These are phyloP conservation scores for Rhinogobio ventralis DNA, from an alignment of 2,797 vertebrate species.

Conservation along the genomic window DNA sequence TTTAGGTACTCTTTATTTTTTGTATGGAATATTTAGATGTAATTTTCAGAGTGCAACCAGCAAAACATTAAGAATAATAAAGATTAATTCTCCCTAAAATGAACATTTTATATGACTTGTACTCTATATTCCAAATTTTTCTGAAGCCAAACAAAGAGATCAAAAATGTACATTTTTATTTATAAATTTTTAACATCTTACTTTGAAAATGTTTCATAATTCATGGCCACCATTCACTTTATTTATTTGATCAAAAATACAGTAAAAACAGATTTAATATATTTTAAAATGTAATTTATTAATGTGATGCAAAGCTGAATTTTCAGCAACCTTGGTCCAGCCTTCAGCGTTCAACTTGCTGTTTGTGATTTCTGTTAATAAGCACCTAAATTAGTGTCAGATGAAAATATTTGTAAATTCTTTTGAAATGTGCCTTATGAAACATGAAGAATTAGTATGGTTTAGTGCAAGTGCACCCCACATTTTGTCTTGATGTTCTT, in stretches of 20 bases:
- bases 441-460: background rate
- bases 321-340: background rate
- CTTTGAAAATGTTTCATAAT: background rate
- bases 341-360: background rate
- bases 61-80: background rate
- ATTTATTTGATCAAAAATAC: background rate
- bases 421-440: background rate
- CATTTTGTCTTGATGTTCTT: slow-evolving; percentile 21
- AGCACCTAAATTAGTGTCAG: background rate
- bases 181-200: background rate
- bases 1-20: no score
- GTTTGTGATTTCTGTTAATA: background rate
- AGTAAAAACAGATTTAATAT: background rate
- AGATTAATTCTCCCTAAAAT: background rate
- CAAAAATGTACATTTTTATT: no score
- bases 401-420: background rate
- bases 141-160: background rate
- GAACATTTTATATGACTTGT: background rate
- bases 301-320: background rate
- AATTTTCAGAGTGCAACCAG: background rate
- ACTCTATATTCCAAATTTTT: background rate
- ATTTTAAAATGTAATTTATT: background rate
- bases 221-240: background rate
- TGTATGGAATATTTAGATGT: background rate
- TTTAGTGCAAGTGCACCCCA: background rate